Percentiles rank a stretch among this genome's conserved stretches.
Evolutionary conservation across 1,140 invertebrate genomes (phyloP).

Genomic region (Lethrus apterus): DNA sequence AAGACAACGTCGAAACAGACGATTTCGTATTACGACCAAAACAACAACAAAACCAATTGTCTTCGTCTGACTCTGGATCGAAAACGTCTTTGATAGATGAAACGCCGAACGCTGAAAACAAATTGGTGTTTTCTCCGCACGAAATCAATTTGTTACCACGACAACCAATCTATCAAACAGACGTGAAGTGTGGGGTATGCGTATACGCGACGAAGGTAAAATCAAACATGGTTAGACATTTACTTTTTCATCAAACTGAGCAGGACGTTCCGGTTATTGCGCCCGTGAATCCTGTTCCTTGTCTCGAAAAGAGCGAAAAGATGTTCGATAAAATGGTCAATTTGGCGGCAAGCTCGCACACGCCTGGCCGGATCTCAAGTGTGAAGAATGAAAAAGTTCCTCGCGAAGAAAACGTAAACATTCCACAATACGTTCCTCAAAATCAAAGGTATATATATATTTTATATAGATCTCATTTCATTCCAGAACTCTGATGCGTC

Average conservation of each 20-base stretch:
- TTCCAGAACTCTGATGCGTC: too few relatives aligned
- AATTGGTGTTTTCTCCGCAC: conserved; percentile 37
- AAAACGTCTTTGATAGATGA: not conserved
- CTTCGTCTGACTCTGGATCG: not conserved
- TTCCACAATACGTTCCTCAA: conserved; percentile 58
- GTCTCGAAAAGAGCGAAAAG: conserved; percentile 64
- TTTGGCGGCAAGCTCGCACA: conserved; percentile 60
- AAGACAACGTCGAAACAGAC: conserved; percentile 44
- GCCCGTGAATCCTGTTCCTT: conserved; percentile 72
- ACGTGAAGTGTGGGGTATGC: conserved; percentile 58
- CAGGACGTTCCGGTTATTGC: conserved; percentile 52
- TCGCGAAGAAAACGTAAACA: conserved; percentile 27
- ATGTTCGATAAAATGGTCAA: conserved; percentile 83
- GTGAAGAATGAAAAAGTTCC: not conserved
- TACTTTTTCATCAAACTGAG: conserved; percentile 57
- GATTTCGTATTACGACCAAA: conserved; percentile 47
- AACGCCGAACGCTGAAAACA: not conserved
- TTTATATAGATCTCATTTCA: too few relatives aligned
- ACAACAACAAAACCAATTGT: too few relatives aligned
- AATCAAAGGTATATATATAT: conserved; percentile 40
- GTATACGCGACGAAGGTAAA: conserved; percentile 58
- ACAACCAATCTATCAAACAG: conserved; percentile 55
- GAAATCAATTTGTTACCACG: conserved; percentile 58
- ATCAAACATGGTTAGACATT: conserved; percentile 64
- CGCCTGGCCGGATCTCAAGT: conserved; percentile 26